These are phyloP conservation scores for Aythya baeri DNA, from an alignment of 2,113 vertebrate species.

Conservation along the genomic window DNA sequence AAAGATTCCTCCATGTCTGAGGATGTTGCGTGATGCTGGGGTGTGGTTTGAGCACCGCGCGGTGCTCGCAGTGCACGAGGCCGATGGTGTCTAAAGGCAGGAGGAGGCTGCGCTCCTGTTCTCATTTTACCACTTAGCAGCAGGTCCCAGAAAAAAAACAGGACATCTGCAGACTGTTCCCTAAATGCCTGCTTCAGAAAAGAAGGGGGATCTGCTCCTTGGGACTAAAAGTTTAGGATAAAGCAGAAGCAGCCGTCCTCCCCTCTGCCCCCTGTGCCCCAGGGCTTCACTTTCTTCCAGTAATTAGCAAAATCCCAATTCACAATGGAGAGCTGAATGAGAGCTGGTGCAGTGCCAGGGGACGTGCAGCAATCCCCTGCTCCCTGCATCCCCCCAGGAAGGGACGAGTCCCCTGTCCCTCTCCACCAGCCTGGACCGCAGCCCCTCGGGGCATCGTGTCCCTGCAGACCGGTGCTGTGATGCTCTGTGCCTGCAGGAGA, in stretches of 20 bases:
- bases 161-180: not conserved
- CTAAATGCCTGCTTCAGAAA: not conserved
- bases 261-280: not conserved
- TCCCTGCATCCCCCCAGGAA: not conserved
- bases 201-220: not conserved
- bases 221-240: not conserved
- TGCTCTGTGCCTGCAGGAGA: not conserved
- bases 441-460: fast-evolving
- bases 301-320: constrained; percentile 51
- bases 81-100: not conserved
- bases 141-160: not conserved
- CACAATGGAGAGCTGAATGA: not conserved
- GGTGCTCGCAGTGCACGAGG: not conserved
- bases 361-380: constrained; percentile 1
- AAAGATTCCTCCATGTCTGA: not conserved
- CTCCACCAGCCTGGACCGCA: not conserved
- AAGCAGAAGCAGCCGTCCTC: not conserved
- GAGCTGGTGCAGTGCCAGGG: not conserved
- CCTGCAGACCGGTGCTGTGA: fast-evolving
- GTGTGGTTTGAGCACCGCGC: not conserved
- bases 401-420: not conserved
- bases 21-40: not conserved
- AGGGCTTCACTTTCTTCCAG: not conserved
- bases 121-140: not conserved
- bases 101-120: not conserved